phyloP scores from a whole-genome alignment of 2,113 vertebrate species.

The Callocephalon fimbriatum region DNA sequence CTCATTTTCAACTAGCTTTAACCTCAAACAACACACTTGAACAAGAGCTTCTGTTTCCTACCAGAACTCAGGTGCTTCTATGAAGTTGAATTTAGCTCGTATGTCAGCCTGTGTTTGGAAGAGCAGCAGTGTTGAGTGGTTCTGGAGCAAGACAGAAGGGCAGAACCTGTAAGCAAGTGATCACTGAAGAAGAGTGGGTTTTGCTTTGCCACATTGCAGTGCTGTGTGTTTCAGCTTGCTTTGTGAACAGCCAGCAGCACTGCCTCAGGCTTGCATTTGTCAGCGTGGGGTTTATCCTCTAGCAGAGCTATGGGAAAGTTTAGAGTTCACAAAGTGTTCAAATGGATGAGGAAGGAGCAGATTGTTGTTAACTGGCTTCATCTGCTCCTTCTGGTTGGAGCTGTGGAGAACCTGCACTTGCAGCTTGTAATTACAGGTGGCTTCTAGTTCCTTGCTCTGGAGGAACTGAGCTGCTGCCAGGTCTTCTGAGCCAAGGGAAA shows the following conservation, averaged over 20 bases:
- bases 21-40: background rate
- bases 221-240: background rate
- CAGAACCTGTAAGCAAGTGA: background rate
- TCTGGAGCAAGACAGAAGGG: background rate
- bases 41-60: background rate
- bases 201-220: background rate
- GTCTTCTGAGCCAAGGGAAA: background rate
- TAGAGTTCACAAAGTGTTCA: background rate
- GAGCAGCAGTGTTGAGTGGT: accelerated
- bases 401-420: background rate
- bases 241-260: background rate
- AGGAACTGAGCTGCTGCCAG: background rate
- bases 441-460: background rate
- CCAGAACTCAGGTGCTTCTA: background rate
- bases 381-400: background rate
- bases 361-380: background rate
- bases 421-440: background rate
- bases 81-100: background rate
- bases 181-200: background rate
- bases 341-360: background rate
- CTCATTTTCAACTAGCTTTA: background rate
- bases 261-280: background rate
- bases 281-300: background rate
- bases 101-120: background rate
- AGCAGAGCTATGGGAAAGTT: background rate